Base-by-base conservation (phyloP, 2,113 vertebrate genomes). In the Sinocyclocheilus anophthalmus region DNA sequence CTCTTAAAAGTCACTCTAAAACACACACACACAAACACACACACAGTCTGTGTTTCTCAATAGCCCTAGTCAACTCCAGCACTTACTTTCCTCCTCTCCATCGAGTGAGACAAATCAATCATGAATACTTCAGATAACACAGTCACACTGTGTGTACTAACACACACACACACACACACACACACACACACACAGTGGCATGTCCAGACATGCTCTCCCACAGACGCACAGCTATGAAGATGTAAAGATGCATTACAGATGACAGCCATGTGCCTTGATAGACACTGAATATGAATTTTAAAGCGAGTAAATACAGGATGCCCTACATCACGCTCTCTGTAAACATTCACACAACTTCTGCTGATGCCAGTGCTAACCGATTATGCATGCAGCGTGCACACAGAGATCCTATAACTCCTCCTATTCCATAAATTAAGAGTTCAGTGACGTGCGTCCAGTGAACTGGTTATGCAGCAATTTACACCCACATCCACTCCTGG, bases 391-490 rank as follows among this genome's bases (percentile, higher is more conserved):
- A 78, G 39, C 81, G 37, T 59, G 16, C 76, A 78, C 48, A 79
- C 11, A 53, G 63, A 53, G 63, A 61, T 55, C 53, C 65, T 81
- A 33, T 61, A 57, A 73, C 37, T 85, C 76, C 37, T 85, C 76
- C 48, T 61, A 73, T 65, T 55, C 57, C 37, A 72, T 76, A 86
- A 81, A 82, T 81, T 45, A 81, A 75, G 65, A 72, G 55, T 33
- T 39, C 55, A 82, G 84, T 11, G 69, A 45, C 2, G 48, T n/a
- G 63, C 16, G 50, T 80, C 65, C 50, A 24, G 59, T 33, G 59
- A 73, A 75, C n/a, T 75, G 37, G 76, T 61, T 81, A 76, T 63
- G 53, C 55, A 65, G 55, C 78, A 39, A 37, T 70, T 59, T 65
- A 61, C 69, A 59, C 78, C 78, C 20, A 53, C 67, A 63, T 65